Percentiles rank a stretch among this genome's conserved stretches.
These are phyloP conservation scores for Trididemnum clinides DNA, from an alignment of 23 tunicate genomes.

Conservation along the genomic window DNA sequence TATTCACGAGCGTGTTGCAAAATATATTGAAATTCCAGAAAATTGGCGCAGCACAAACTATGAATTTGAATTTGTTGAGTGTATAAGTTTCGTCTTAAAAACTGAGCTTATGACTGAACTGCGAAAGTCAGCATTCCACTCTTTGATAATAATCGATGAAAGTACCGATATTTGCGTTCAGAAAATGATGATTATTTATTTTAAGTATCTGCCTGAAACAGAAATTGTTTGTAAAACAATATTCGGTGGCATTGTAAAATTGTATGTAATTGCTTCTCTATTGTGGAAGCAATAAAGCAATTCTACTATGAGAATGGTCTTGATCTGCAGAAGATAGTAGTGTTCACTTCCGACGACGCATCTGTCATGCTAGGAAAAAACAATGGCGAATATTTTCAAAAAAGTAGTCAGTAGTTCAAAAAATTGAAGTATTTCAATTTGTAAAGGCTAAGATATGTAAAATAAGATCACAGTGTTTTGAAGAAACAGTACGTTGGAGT, in stretches of 20 bases:
- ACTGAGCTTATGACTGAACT: slow-evolving; percentile 7
- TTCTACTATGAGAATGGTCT: slow-evolving; percentile 4
- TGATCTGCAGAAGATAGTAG: slow-evolving; percentile 21
- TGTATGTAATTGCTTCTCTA: slow-evolving; percentile 17
- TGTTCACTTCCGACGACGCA: slow-evolving; percentile 19
- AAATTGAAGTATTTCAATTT: slow-evolving; percentile 5
- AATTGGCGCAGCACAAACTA: slow-evolving; percentile 16
- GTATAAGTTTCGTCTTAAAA: slow-evolving; percentile 18
- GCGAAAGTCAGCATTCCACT: slow-evolving; percentile 15
- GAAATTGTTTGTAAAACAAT: neutral
- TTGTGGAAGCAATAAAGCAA: neutral
- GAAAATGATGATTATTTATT: slow-evolving; percentile 11
- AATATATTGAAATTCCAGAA: slow-evolving; percentile 16
- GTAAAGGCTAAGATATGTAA: slow-evolving; percentile 5
- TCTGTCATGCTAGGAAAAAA: slow-evolving; percentile 20
- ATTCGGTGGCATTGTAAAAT: slow-evolving; percentile 20
- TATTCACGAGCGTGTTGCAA: slow-evolving; percentile 25
- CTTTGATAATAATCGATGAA: neutral
- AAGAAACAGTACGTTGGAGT: neutral
- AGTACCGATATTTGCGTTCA: neutral
- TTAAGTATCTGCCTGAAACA: neutral
- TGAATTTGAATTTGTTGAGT: slow-evolving; percentile 24
- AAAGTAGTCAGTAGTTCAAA: neutral
- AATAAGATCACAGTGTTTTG: neutral
- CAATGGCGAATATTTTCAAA: slow-evolving; percentile 17